phyloP scores from a whole-genome alignment of 2,113 vertebrate species.

The Gadus macrocephalus region DNA sequence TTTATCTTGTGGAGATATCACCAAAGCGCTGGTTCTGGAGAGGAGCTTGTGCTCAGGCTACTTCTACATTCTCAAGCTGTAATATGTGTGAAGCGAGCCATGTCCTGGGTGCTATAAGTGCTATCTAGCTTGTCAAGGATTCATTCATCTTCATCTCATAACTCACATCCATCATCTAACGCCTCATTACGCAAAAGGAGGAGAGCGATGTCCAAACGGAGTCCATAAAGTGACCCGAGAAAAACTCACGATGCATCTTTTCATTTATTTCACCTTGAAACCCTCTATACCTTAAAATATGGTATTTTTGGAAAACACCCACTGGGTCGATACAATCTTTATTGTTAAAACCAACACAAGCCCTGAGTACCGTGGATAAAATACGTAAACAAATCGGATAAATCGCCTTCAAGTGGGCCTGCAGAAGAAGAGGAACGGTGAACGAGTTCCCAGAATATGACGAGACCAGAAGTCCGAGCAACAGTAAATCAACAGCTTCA shows the following conservation, averaged over 20 bases:
- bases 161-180: constrained; percentile 32
- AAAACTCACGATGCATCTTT: neutral
- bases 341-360: no score
- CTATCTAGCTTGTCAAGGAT: no score
- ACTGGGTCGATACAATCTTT: neutral
- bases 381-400: no score
- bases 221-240: constrained; percentile 15
- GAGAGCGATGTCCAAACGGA: constrained; percentile 5
- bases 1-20: no score
- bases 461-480: constrained; percentile 5
- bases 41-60: no score
- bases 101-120: no score
- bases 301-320: neutral
- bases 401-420: no score
- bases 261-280: neutral
- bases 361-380: no score
- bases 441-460: neutral
- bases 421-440: no score
- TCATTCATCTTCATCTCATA: constrained; percentile 44
- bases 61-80: no score
- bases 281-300: neutral
- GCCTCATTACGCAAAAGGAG: constrained; percentile 40
- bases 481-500: constrained; percentile 38
- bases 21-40: no score
- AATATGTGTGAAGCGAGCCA: no score